Evolutionary conservation across 2,888 invertebrate species (phyloP), one percentile per base, ranked within the genome.

Genomic region (Philhelius pedissequus): DNA sequence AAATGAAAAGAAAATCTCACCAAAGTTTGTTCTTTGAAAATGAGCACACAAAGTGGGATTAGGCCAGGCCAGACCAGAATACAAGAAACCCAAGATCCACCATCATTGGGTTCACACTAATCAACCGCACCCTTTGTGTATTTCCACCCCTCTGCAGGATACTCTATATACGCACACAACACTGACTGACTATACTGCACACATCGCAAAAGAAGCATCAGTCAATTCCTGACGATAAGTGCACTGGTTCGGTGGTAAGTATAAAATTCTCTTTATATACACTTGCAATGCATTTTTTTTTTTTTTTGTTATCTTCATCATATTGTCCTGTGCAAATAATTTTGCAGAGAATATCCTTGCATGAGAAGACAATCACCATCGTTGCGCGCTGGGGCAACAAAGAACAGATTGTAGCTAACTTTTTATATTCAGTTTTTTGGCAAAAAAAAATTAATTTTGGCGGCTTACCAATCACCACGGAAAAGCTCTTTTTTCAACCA

Each of bases 111-210:
- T 83, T 78, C 77, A 78, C 62, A 79, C 74, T 81, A 82, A 75
- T 86, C 84, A 80, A 76, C 84, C 84, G 80, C 84, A 80, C 84
- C 80, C 84, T 80, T 79, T 75, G 68, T 75, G 60, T 54, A 60
- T 35, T 40, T 30, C 58, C 27, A 60, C 50, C 60, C 27, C 32
- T 38, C 30, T 56, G n/a, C 45, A 64, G 32, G 22, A 64, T 64
- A n/a, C n/a, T n/a, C n/a, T n/a, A n/a, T n/a, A n/a, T n/a, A 74
- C 78, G 83, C 83, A 78, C 45, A 78, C 74, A 56, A 60, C 15
- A n/a, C 25, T 38, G 45, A 9, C 13, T 27, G 11, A 22, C n/a
- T n/a, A n/a, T n/a, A n/a, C n/a, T 40, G 20, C 13, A 43, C 71
- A 58, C 32, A 66, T 27, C 25, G n/a, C n/a, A n/a, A 52, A 58